Evolutionary conservation across 1,140 invertebrate genomes (phyloP), one percentile per base, ranked within the genome.

Genomic region (Sinonovacula constricta): DNA sequence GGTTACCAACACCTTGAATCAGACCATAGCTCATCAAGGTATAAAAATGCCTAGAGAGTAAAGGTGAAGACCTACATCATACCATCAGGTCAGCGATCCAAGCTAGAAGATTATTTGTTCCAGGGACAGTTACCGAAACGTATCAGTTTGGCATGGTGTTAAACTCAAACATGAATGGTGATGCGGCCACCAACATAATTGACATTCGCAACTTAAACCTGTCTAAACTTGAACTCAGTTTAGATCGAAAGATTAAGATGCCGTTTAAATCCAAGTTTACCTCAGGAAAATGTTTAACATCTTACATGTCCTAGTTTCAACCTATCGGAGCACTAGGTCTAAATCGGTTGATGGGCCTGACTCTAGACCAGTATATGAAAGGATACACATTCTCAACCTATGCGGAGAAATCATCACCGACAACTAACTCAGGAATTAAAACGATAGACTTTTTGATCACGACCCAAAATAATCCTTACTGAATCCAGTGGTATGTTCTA

Each of bases 11-110:
- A 4, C 45, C 7, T 15, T 66, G 1, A 66, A 51, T 66, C 34
- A 49, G 18, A n/a, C 18, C 59, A 62, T 66, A 26, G 24, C 36
- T 12, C 10, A 26, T 3, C 2, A 66, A 34, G 51, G 28, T 26
- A 49, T 51, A 12, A 26, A 66, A 51, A 49, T 49, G 26, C 63
- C 63, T 10, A 66, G 26, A 7, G 36, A 3, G 39, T n/a, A 15
- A 45, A 49, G 2, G 63, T 49, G 36, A 66, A 66, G 51, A 49
- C 63, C 4, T 66, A n/a, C 63, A n/a, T n/a, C n/a, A n/a, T n/a
- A n/a, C n/a, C n/a, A n/a, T n/a, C n/a, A n/a, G n/a, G n/a, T n/a
- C n/a, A 49, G 14, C 31, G 45, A 24, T 66, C 39, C 15, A 66
- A 49, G 12, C 45, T 66, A 26, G 63, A 63, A 34, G 60, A 34